phyloP scores from a whole-genome alignment of 2,888 invertebrate species.

The Thecophora atra region DNA sequence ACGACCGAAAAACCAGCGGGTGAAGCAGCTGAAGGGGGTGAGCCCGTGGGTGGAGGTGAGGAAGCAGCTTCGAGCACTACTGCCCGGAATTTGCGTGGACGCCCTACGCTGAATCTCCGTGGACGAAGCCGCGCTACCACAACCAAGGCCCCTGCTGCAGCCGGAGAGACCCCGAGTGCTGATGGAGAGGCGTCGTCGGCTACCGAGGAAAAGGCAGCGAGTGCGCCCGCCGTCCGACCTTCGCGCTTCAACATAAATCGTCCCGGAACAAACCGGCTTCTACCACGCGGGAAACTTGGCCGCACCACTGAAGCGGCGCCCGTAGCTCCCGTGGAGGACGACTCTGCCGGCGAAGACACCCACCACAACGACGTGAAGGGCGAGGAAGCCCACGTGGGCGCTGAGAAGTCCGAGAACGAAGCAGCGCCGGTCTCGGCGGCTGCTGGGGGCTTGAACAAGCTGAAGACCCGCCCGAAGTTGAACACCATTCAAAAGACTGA shows the following conservation, averaged over 20 bases:
- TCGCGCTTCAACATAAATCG: constrained; percentile 64
- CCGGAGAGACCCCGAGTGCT: constrained; percentile 41
- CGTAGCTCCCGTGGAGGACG: constrained; percentile 44
- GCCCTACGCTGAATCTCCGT: constrained; percentile 60
- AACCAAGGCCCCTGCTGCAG: constrained; percentile 55
- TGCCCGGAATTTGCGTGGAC: constrained; percentile 57
- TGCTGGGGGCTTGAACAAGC: constrained; percentile 58
- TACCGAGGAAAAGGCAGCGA: constrained; percentile 50
- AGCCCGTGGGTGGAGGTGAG: constrained; percentile 47
- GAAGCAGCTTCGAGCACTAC: constrained; percentile 53
- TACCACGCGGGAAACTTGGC: constrained; percentile 59
- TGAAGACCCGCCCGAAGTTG: constrained; percentile 64
- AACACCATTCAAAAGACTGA: constrained; percentile 63
- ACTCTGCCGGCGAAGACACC: constrained; percentile 58
- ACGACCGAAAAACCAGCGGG: constrained; percentile 55
- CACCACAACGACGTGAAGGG: constrained; percentile 59
- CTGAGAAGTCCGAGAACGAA: constrained; percentile 48
- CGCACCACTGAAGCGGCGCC: constrained; percentile 55
- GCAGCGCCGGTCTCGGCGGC: constrained; percentile 49
- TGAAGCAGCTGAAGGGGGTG: constrained; percentile 47
- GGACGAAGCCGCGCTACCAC: constrained; percentile 61
- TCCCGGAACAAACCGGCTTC: constrained; percentile 55
- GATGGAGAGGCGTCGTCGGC: constrained; percentile 45
- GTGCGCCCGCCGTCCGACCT: constrained; percentile 52
- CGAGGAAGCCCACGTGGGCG: constrained; percentile 45